Evolutionary conservation across 2,797 vertebrate species (phyloP), one percentile per base, ranked within the genome.

Genomic region (Sebastolobus alascanus): DNA sequence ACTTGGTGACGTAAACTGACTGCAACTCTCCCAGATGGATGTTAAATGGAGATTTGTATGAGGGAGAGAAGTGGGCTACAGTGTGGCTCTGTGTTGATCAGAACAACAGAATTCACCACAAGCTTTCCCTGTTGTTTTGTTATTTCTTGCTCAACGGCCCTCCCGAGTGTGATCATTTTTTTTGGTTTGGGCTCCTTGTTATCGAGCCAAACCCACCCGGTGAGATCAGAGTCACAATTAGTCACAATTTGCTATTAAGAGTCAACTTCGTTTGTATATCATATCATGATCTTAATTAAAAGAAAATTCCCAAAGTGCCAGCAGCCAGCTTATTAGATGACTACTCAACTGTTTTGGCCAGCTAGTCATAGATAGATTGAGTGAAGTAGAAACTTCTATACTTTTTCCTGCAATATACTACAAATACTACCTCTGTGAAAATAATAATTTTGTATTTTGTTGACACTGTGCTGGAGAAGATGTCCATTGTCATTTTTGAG

Each of bases 211-310:
- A 77, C 25, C 73, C 50, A 25, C 43, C 16, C 65, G 58, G 13
- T 58, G 81, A 77, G 18, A 78, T 72, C 65, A 76, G 27, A 73
- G n/a, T 78, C 59, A 54, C 54, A 75, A 74, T 84, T 73, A 78
- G 37, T 58, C 60, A 73, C 56, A 81, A 50, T 60, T 75, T 69
- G 50, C 46, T 74, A 58, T 75, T 75, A 60, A 60, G 1, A 75
- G 54, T 60, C 29, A 33, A 46, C n/a, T 25, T 25, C 3, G 33
- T 58, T 68, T 73, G 20, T 59, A 37, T 29, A 75, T 61, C 10
- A 54, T 31, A 18, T 69, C 20, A 60, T 60, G 27, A 61, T 68
- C 56, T 68, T 71, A 31, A 79, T 74, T 74, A 78, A 80, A 70
- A 73, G 7, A 67, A 3, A 59, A 61, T 18, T 77, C 54, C 63